Evolutionary conservation across 2,113 vertebrate genomes (phyloP).

Genomic region (Perca schrenkii): DNA sequence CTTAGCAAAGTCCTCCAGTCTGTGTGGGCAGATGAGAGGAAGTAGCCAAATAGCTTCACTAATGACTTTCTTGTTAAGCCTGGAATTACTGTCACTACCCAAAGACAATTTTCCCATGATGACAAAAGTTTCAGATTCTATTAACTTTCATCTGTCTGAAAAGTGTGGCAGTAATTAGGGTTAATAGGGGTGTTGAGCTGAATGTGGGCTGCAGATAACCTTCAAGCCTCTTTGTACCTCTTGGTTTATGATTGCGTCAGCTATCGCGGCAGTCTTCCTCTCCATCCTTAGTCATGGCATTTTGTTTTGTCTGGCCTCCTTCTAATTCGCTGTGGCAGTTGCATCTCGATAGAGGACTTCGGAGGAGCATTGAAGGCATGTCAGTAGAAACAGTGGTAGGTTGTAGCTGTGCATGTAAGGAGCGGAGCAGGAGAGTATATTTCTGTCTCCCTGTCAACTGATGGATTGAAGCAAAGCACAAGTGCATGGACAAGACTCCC

Average conservation of each 20-base stretch:
- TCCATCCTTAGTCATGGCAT: constrained; percentile 44
- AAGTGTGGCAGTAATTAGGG: constrained; percentile 75
- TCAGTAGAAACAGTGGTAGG: constrained; percentile 36
- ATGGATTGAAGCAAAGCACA: constrained; percentile 66
- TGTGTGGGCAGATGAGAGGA: constrained; percentile 78
- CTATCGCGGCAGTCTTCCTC: constrained; percentile 30
- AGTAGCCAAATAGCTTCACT: constrained; percentile 62
- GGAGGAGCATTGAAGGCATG: constrained; percentile 39
- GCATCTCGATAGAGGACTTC: constrained; percentile 48
- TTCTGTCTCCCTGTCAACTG: constrained; percentile 55
- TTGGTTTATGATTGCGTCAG: constrained; percentile 72
- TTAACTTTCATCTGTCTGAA: constrained; percentile 74
- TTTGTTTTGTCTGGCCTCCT: constrained; percentile 28
- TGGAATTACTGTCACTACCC: constrained; percentile 68
- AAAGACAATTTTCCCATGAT: constrained; percentile 73
- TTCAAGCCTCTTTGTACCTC: constrained; percentile 67
- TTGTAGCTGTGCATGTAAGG: constrained; percentile 51
- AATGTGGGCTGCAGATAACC: constrained; percentile 74
- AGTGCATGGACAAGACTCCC: constrained; percentile 69
- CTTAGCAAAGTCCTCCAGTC: constrained; percentile 62
- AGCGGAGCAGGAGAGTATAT: constrained; percentile 43
- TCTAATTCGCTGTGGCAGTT: constrained; percentile 58
- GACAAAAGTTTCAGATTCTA: constrained; percentile 76
- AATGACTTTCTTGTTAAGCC: constrained; percentile 76
- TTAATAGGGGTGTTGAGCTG: constrained; percentile 77